These are phyloP conservation scores for Scotopteryx bipunctaria DNA, from an alignment of 2,888 invertebrate genomes.

Conservation along the genomic window DNA sequence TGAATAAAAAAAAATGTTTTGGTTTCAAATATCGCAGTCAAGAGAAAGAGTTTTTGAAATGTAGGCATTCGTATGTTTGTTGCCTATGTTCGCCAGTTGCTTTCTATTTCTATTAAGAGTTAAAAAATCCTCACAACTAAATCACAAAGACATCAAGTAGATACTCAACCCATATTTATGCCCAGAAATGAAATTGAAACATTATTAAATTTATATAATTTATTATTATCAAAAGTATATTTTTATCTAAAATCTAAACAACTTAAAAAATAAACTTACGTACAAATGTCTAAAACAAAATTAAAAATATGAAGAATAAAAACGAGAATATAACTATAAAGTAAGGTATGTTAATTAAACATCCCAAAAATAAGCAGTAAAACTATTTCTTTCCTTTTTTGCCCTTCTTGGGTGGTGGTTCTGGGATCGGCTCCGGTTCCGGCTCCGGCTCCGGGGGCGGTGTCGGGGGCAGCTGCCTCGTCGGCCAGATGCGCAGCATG, in stretches of 20 bases:
- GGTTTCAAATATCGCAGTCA: too few species aligned
- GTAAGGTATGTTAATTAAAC: conserved; percentile 7
- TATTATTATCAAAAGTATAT: too few species aligned
- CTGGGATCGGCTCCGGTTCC: conserved; percentile 8
- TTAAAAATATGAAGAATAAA: conserved; percentile 1
- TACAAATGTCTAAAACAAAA: background rate
- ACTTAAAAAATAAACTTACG: background rate
- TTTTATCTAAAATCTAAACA: background rate
- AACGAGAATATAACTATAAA: background rate
- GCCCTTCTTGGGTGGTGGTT: conserved; percentile 2
- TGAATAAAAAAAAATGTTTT: too few species aligned
- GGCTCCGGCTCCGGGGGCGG: conserved; percentile 44
- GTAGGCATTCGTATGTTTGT: too few species aligned
- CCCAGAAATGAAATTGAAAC: background rate
- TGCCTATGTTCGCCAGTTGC: too few species aligned
- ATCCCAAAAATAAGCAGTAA: conserved; percentile 10
- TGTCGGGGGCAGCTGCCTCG: conserved; percentile 50
- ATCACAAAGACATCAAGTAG: too few species aligned
- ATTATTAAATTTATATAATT: background rate
- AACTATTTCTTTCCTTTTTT: conserved; percentile 20
- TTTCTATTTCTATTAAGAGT: too few species aligned
- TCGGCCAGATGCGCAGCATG: conserved; percentile 55
- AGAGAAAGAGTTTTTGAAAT: too few species aligned
- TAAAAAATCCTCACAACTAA: too few species aligned
- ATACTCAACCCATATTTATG: too few species aligned